These are phyloP conservation scores for Vannuccia rotundouncinata DNA, from an alignment of 2,888 invertebrate species.

Conservation along the genomic window DNA sequence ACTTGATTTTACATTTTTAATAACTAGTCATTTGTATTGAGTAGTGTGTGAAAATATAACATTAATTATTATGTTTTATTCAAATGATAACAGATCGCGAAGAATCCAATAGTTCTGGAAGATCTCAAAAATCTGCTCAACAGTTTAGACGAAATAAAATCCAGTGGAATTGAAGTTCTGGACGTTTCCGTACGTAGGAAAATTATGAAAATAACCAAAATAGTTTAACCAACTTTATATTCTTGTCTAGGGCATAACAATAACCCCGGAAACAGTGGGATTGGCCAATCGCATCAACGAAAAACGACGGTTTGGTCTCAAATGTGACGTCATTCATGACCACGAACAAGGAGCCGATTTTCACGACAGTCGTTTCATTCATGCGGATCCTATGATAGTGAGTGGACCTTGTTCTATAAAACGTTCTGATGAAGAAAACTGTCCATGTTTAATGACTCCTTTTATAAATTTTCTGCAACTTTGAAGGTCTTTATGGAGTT, in stretches of 20 bases:
- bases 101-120: slow-evolving; percentile 45
- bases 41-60: too few species aligned
- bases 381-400: slow-evolving; percentile 25
- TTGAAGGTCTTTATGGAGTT: slow-evolving; percentile 46
- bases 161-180: neutral
- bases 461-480: too few species aligned
- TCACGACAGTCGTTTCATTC: neutral
- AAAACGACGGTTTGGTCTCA: neutral
- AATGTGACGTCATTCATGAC: neutral
- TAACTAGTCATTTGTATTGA: too few species aligned
- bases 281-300: neutral
- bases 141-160: slow-evolving; percentile 42
- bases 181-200: slow-evolving; percentile 6
- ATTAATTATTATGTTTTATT: too few species aligned
- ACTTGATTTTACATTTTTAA: too few species aligned
- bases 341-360: neutral
- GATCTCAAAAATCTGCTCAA: slow-evolving; percentile 44
- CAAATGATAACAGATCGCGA: slow-evolving; percentile 32
- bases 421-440: too few species aligned
- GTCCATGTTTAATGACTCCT: too few species aligned
- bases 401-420: neutral
- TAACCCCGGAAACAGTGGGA: neutral
- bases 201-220: neutral
- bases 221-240: too few species aligned
- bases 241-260: neutral